Conservation (phyloP, 2,113 vertebrate species). For the Eubucco bourcierii region DNA sequence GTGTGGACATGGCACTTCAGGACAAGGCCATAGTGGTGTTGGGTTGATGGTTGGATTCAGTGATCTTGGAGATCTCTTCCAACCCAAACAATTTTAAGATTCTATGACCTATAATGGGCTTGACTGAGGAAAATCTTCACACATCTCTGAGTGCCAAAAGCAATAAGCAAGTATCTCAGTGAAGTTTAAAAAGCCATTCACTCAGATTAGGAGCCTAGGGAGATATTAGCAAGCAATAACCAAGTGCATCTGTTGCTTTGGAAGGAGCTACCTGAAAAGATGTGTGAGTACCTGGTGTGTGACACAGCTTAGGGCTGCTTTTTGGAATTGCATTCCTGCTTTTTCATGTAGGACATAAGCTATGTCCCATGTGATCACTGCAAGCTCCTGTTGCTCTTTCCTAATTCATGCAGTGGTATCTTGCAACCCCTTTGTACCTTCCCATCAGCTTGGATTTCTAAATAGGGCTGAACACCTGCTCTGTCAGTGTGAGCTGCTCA, state of each 20-base stretch:
- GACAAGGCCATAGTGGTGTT: no score
- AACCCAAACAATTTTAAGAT: no score
- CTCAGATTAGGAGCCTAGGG: background rate
- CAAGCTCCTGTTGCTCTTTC: background rate
- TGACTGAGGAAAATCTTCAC: background rate
- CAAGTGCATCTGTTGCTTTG: background rate
- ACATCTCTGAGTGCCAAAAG: background rate
- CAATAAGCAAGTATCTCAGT: background rate
- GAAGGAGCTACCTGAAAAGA: background rate
- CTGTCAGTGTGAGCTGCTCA: background rate
- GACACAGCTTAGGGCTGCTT: background rate
- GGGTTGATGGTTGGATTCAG: no score
- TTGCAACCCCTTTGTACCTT: background rate
- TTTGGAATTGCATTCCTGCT: background rate
- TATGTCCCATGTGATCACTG: background rate
- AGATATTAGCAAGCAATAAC: background rate
- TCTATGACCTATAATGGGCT: background rate
- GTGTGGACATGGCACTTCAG: no score
- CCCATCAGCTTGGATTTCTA: background rate
- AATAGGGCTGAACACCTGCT: conserved; percentile 1
- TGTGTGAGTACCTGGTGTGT: background rate
- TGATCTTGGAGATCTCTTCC: no score
- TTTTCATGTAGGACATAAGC: background rate
- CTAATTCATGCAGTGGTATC: background rate
- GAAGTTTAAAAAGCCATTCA: background rate